Evolutionary conservation across 2,113 vertebrate genomes (phyloP), one percentile per base, ranked within the genome.

Genomic region (Hyla sarda): DNA sequence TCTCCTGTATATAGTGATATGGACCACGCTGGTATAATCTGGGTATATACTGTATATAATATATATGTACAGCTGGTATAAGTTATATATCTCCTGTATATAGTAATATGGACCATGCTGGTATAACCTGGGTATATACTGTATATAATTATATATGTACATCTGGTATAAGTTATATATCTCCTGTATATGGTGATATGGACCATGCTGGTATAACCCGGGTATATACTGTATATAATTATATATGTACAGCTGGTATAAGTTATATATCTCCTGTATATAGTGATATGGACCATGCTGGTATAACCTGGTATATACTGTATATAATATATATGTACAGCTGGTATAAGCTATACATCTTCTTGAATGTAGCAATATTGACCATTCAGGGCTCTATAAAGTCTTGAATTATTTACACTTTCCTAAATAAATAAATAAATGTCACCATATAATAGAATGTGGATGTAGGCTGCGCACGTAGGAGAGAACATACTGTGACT

Each of bases 401-500:
- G 1, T 9, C 30, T 21, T 2, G 4, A 69, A 69, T 69, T 69
- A 14, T 37, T 19, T 2, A 19, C 16, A 37, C 7, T 17, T 34
- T 69, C 16, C 32, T 58, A n/a, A n/a, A n/a, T n/a, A n/a, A n/a
- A n/a, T n/a, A 16, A 30, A 65, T 30, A 21, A 56, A 56, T n/a
- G 1, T 58, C 1, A 5, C 14, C 21, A 0, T 9, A 23, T 11
- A 41, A 71, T 41, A 71, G 37, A 41, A 48, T 47, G 28, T 84
- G 73, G 47, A 60, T 60, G 41, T 76, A 48, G 12, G 5, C 72
- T 34, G 54, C 14, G 41, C 62, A 76, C 73, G 25, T 84, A 84
- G 73, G 45, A 75, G 10, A 62, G 34, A 60, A 41, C 82, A 84
- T 14, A 75, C 52, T 47, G 56, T 50, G 73, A 77, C 32, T 77